phyloP scores from a whole-genome alignment of 2,888 invertebrate species.

The Pachydiplax longipennis region DNA sequence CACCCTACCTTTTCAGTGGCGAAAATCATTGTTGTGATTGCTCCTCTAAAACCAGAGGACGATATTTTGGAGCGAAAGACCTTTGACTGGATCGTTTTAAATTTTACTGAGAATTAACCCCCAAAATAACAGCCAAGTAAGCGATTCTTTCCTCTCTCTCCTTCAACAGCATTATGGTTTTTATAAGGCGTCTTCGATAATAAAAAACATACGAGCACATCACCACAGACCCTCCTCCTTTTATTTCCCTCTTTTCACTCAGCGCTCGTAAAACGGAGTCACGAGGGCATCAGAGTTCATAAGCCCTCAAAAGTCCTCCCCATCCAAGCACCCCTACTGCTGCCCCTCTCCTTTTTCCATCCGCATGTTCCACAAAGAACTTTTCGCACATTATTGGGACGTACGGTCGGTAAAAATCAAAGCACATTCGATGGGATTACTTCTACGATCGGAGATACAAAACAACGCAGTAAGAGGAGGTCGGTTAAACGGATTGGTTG shows the following conservation, averaged over 20 bases:
- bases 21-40: not conserved
- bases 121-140: not conserved
- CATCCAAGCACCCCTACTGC: not conserved
- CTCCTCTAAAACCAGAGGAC: not conserved
- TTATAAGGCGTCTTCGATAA: not conserved
- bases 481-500: not conserved
- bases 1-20: no score
- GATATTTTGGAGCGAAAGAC: not conserved
- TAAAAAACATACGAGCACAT: not conserved
- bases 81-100: slow-evolving; percentile 26
- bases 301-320: not conserved
- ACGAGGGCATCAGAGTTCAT: slow-evolving; percentile 43
- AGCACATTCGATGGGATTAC: not conserved
- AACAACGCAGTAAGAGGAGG: not conserved
- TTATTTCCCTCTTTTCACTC: slow-evolving; percentile 41
- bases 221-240: not conserved
- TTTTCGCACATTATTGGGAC: not conserved
- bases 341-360: not conserved
- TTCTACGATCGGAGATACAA: not conserved
- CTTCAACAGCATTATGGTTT: not conserved
- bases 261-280: slow-evolving; percentile 37
- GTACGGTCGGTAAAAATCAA: not conserved
- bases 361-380: not conserved
- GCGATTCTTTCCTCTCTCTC: not conserved
- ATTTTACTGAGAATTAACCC: slow-evolving; percentile 18